phyloP scores from a whole-genome alignment of 2,113 vertebrate genomes.

The Holacanthus passer region DNA sequence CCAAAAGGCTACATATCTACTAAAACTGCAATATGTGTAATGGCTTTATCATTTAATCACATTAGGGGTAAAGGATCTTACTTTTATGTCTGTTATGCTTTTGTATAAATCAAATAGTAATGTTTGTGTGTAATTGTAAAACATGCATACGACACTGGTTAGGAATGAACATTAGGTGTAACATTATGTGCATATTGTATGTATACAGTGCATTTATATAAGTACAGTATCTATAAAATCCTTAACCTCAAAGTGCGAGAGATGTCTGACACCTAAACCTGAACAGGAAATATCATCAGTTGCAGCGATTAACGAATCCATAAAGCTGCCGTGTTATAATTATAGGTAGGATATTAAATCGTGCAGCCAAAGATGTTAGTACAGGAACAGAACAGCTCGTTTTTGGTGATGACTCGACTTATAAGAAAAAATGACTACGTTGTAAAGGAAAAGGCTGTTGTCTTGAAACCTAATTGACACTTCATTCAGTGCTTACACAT shows the following conservation, averaged over 20 bases:
- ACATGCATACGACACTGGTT: neutral
- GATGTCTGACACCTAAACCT: neutral
- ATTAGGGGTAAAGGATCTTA: neutral
- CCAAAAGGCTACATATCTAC: neutral
- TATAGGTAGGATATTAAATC: neutral
- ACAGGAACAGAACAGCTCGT: neutral
- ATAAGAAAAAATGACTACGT: neutral
- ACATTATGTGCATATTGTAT: neutral
- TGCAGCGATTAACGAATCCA: constrained; percentile 1
- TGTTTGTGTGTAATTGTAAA: neutral
- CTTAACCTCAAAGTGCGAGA: neutral
- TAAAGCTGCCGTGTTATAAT: constrained; percentile 1
- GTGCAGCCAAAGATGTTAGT: neutral
- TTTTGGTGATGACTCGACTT: neutral
- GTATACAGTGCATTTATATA: neutral
- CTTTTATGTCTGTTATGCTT: neutral
- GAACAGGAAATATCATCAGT: neutral
- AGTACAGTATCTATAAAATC: neutral
- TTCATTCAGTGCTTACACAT: neutral
- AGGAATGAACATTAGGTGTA: neutral
- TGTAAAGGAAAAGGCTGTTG: neutral
- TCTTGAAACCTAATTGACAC: neutral
- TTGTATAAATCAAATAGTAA: constrained; percentile 8
- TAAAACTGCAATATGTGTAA: neutral
- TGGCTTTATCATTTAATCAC: neutral